phyloP scores from a whole-genome alignment of 2,797 vertebrate species.

The Molossus alvarezi region DNA sequence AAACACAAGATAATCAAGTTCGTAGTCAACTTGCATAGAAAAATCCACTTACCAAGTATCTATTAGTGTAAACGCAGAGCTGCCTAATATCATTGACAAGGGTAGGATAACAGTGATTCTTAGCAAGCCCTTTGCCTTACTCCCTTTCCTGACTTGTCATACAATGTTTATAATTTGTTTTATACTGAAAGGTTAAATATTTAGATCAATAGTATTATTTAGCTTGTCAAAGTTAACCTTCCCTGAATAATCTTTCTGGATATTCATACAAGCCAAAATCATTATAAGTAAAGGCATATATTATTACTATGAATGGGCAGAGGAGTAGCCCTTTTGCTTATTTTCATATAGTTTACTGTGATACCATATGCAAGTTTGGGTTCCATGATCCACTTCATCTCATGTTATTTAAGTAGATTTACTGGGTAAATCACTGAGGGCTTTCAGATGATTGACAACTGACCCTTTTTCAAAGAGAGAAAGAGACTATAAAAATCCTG shows the following conservation, averaged over 20 bases:
- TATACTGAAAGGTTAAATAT: background rate
- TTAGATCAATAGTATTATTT: background rate
- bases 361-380: background rate
- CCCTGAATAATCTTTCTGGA: background rate
- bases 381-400: background rate
- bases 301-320: background rate
- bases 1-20: background rate
- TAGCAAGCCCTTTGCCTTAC: background rate
- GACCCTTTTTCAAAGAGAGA: background rate
- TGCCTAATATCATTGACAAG: background rate
- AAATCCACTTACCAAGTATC: background rate
- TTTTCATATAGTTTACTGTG: background rate
- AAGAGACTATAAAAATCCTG: background rate
- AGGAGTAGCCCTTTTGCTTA: background rate
- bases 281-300: background rate
- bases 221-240: background rate
- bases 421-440: background rate
- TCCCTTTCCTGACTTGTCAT: background rate
- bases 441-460: background rate
- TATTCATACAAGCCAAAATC: background rate
- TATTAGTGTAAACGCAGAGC: background rate
- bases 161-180: background rate
- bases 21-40: background rate
- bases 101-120: background rate
- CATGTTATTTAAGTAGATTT: background rate